Base-by-base conservation (phyloP, 2,797 vertebrate genomes). In the Pelochelys cantorii region DNA sequence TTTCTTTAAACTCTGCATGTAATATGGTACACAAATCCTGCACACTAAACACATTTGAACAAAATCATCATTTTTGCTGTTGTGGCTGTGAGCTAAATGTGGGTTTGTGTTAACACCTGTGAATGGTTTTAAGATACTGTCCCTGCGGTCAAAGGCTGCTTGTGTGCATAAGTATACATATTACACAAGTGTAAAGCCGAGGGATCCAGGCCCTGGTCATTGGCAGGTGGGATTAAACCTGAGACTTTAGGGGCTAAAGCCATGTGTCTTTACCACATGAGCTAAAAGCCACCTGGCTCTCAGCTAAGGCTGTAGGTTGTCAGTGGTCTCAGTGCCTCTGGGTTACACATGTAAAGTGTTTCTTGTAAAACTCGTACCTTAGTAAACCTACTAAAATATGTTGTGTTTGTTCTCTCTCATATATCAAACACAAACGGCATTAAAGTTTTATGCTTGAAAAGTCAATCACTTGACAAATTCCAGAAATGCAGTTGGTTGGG, bases 1-100 rank as follows among this genome's bases (percentile, higher is more conserved):
- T 37, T 71, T 37, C 2, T 27, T 27, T 1, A 1, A 57, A 37
- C 0, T 11, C 56, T 88, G 81, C 27, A 85, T 75, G 2, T 2
- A 29, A 5, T 2, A 89, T 71, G 6, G 23, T 91, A 7, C 74
- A 88, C 13, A 29, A 78, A 42, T 92, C 56, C 78, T 81, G 13
- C 57, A 77, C 0, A 37, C 85, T 71, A 1, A 18, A 34, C 60
- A 5, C 37, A 59, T 83, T 3, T 23, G 11, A 68, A 85, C 25
- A 18, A 74, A 78, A 5, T 60, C 56, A 42, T 59, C 0, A 37
- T 85, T 93, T 48, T 62, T 65, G 29, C 62, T 27, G 86, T 15
- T 48, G 83, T 83, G 25, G 55, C 22, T 27, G 2, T 15, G 42
- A 7, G 42, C 42, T 48, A 48, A 48, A 48, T 48, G 42, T 48